Conservation (phyloP, 1,140 invertebrate genomes). For the Lethrus apterus region DNA sequence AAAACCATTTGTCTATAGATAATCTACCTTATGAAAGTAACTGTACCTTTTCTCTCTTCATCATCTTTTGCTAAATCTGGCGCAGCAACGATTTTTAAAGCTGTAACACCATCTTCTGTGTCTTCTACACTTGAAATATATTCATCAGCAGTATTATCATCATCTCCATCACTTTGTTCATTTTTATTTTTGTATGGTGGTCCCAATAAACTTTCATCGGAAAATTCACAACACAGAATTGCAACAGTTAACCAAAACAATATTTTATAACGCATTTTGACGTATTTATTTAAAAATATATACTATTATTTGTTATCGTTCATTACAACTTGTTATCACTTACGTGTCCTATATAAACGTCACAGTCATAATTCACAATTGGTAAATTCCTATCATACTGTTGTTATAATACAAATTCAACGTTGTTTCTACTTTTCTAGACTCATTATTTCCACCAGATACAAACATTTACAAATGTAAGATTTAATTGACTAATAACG, state of each 20-base stretch:
- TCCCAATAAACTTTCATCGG: constrained; percentile 26
- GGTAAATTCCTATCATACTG: no score
- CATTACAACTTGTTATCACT: not conserved
- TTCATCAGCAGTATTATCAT: constrained; percentile 17
- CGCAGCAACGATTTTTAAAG: constrained; percentile 35
- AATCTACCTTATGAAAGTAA: no score
- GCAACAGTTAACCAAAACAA: constrained; percentile 10
- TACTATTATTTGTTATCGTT: not conserved
- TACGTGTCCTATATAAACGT: constrained; percentile 19
- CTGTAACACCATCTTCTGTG: constrained; percentile 25
- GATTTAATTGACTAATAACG: no score
- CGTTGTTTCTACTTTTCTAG: no score
- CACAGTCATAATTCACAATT: no score
- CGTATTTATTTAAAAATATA: not conserved
- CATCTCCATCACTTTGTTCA: constrained; percentile 8
- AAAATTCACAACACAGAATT: constrained; percentile 32
- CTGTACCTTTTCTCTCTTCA: constrained; percentile 11
- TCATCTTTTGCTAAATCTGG: constrained; percentile 36
- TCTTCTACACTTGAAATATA: constrained; percentile 27
- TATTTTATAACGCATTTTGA: constrained; percentile 17
- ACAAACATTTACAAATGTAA: no score
- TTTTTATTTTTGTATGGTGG: constrained; percentile 23
- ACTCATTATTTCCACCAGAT: no score
- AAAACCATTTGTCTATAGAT: no score
- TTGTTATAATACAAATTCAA: no score